Percentiles rank a stretch among this genome's conserved stretches.
phyloP scores from a whole-genome alignment of 2,888 invertebrate species.

The Erynnis tages region DNA sequence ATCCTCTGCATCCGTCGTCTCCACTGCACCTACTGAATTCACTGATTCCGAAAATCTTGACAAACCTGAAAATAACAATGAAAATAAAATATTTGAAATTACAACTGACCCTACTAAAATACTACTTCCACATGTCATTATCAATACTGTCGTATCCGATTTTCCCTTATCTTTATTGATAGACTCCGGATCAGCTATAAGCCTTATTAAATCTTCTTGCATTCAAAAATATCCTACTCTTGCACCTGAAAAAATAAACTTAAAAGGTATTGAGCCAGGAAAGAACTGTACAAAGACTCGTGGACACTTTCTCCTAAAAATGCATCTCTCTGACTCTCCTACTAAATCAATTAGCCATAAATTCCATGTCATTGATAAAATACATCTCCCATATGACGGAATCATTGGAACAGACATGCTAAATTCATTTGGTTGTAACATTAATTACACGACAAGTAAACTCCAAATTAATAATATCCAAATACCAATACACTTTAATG shows the following conservation, averaged over 20 bases:
- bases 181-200: slow-evolving; percentile 33
- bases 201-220: slow-evolving; percentile 37
- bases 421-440: slow-evolving; percentile 1
- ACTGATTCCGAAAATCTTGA: not conserved
- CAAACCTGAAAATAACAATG: too few relatives aligned
- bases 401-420: slow-evolving; percentile 15
- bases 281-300: not conserved
- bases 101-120: slow-evolving; percentile 27
- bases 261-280: not conserved
- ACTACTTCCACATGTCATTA: slow-evolving; percentile 31
- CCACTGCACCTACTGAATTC: not conserved
- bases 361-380: slow-evolving; percentile 6
- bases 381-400: slow-evolving; percentile 14
- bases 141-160: slow-evolving; percentile 30
- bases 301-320: slow-evolving; percentile 1
- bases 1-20: not conserved
- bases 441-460: not conserved
- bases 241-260: not conserved
- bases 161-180: slow-evolving; percentile 31
- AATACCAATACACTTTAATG: slow-evolving; percentile 1
- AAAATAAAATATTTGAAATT: slow-evolving; percentile 28
- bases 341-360: not conserved
- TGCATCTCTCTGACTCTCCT: not conserved
- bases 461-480: not conserved
- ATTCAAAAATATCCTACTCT: slow-evolving; percentile 22